Base-by-base conservation (phyloP, 35 echinoderm and acorn worm genomes). In the Chiridota heheva region DNA sequence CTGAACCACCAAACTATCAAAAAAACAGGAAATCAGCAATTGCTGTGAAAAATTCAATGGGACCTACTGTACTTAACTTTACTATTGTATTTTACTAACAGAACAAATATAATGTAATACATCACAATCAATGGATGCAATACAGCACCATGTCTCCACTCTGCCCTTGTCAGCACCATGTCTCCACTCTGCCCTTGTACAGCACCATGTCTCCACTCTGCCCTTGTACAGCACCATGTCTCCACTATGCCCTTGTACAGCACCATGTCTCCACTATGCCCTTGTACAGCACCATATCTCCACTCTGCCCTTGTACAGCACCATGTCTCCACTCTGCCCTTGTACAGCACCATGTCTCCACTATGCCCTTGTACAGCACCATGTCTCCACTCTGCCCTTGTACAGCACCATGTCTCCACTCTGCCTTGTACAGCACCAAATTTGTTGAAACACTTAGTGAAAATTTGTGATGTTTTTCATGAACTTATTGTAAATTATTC, bases 1-100 rank as follows among this genome's bases (percentile, higher is more conserved):
- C 69, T 92, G 89, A 0, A 98, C 95, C 7, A 98, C 80, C 16
- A 98, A 69, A 60, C 95, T 98, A 74, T 36, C 66, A 57, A 38
- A 38, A 68, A 30, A 67, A 68, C 2, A 28, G 24, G 28, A 4
- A 32, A 40, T 31, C 8, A 39, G 10, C 28, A 71, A 42, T 71
- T 39, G 8, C 13, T 34, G 29, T 42, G 68, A 12, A 71, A 39
- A 34, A 71, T 39, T 15, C 8, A 34, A 40, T 42, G 17, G 8
- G 15, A 71, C 28, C 8, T 71, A 33, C 13, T 65, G 12, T 65
- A 16, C 10, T 18, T 10, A 18, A 65, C 10, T 20, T 42, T 72
- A 17, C 8, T 7, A 3, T 12, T 0, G 26, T 38, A 44, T 18
- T 20, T 44, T 44, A 45, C 16, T 41, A 20, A 17, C 15, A 46